Conservation (phyloP, 2,113 vertebrate genomes). For the Trogon surrucura region DNA sequence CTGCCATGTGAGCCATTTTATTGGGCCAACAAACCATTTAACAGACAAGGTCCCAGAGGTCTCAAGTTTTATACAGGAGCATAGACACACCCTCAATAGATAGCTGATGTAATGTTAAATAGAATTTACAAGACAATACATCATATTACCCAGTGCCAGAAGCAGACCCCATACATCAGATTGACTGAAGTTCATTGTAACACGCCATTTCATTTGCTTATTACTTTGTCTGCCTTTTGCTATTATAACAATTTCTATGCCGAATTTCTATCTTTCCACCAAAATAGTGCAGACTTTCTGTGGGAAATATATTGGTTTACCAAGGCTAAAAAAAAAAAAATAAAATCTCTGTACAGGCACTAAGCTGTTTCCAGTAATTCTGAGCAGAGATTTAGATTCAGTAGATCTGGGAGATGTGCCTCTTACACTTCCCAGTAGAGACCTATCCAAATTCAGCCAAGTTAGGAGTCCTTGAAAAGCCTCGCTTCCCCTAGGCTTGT, state of each 20-base stretch:
- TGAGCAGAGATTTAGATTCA: neutral
- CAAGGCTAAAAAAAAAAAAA: neutral
- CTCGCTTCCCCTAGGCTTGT: neutral
- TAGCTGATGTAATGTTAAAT: neutral
- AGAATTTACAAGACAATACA: neutral
- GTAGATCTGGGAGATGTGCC: neutral
- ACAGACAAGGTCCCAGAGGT: constrained; percentile 30
- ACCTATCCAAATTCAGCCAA: neutral
- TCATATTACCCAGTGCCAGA: neutral
- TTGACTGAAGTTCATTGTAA: neutral
- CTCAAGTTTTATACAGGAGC: neutral
- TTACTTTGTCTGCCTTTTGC: neutral
- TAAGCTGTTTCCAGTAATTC: neutral
- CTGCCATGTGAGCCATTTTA: constrained; percentile 12
- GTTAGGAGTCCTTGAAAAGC: neutral
- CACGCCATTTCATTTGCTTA: rapidly evolving
- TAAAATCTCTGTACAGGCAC: neutral
- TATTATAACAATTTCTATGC: neutral
- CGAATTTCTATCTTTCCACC: neutral
- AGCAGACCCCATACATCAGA: neutral
- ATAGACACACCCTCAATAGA: neutral
- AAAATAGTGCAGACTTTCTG: rapidly evolving
- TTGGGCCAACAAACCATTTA: constrained; percentile 47
- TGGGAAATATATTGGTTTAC: neutral
- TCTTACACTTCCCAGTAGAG: neutral